phyloP scores from a whole-genome alignment of 2,113 vertebrate species.

The Sander vitreus region DNA sequence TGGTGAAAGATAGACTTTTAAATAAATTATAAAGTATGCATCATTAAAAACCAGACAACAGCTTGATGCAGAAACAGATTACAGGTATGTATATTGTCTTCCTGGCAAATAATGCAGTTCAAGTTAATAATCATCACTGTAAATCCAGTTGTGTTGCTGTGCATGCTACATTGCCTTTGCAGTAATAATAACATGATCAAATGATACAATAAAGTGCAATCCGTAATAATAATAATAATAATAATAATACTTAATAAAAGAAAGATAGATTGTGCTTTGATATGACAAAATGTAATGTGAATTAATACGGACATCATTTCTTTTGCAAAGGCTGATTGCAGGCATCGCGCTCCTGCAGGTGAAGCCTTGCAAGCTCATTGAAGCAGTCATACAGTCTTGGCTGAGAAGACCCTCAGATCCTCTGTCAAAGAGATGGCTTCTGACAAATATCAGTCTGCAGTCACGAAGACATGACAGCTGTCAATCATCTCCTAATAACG shows the following conservation, averaged over 20 bases:
- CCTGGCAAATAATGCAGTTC: constrained; percentile 50
- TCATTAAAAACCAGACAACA: constrained; percentile 74
- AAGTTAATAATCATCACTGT: constrained; percentile 74
- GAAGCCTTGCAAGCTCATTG: constrained; percentile 53
- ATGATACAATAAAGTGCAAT: constrained; percentile 65
- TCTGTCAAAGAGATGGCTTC: constrained; percentile 79
- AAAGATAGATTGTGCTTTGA: constrained; percentile 54
- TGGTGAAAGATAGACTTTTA: constrained; percentile 74
- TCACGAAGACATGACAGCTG: constrained; percentile 83
- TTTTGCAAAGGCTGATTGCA: constrained; percentile 60
- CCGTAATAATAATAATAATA: constrained; percentile 50
- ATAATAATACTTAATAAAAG: neutral
- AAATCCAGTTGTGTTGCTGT: constrained; percentile 66
- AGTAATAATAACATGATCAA: constrained; percentile 61
- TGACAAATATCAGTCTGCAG: constrained; percentile 81
- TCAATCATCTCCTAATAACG: constrained; percentile 77
- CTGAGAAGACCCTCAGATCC: constrained; percentile 74
- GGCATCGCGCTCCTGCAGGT: constrained; percentile 58
- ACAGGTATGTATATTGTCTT: constrained; percentile 69
- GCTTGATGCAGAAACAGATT: constrained; percentile 64
- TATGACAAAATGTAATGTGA: constrained; percentile 62
- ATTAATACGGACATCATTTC: constrained; percentile 57
- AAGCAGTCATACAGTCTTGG: constrained; percentile 40
- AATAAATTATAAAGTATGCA: constrained; percentile 76
- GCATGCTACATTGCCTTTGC: constrained; percentile 63